phyloP scores from a whole-genome alignment of 2,888 invertebrate species.

The Folsomia candida region DNA sequence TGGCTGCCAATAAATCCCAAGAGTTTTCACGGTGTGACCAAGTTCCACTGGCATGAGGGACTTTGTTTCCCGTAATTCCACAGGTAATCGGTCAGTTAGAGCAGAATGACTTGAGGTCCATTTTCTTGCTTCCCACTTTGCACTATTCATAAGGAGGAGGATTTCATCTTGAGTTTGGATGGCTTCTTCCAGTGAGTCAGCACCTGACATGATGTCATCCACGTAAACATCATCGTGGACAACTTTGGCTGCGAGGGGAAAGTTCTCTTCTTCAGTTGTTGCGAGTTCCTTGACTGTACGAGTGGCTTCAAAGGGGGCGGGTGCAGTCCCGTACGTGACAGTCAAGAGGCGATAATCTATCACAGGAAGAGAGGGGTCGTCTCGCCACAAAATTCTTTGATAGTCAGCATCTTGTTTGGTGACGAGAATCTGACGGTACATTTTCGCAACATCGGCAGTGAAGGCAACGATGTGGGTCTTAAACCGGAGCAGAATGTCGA shows the following conservation, averaged over 20 bases:
- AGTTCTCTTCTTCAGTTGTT: constrained; percentile 34
- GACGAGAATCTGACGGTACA: no score
- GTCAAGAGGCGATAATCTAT: constrained; percentile 43
- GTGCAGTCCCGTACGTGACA: constrained; percentile 52
- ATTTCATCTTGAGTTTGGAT: neutral
- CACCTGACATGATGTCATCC: no score
- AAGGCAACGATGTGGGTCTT: no score
- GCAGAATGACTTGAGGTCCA: neutral
- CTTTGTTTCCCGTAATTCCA: neutral
- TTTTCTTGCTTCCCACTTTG: neutral
- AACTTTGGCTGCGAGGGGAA: constrained; percentile 31
- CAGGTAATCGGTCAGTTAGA: neutral
- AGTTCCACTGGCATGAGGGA: neutral
- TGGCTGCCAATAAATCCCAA: neutral
- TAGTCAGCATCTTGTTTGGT: constrained; percentile 49
- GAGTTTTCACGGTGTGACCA: neutral
- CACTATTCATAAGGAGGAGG: neutral
- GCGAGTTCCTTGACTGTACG: constrained; percentile 48
- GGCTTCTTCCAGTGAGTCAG: no score
- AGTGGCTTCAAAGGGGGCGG: constrained; percentile 47
- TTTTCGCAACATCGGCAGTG: no score
- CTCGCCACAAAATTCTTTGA: constrained; percentile 54
- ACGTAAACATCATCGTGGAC: constrained; percentile 48
- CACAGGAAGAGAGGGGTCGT: constrained; percentile 36
- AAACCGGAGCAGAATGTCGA: no score